Evolutionary conservation across 2,888 invertebrate species (phyloP).

Genomic region (Chaitophorus viminalis): DNA sequence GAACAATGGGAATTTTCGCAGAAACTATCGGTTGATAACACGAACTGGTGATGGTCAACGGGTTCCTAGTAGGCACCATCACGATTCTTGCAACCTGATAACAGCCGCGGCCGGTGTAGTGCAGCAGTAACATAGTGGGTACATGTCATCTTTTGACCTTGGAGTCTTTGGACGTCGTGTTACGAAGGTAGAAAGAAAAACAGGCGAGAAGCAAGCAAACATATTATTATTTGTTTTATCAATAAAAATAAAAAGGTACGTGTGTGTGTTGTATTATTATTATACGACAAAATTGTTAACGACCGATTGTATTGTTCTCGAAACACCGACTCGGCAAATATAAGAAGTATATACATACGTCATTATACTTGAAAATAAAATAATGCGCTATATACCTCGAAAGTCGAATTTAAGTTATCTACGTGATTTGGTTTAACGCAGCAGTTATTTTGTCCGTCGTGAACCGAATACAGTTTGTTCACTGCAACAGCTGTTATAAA

Average conservation of each 20-base stretch:
- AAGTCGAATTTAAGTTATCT: background rate
- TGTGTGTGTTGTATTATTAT: background rate
- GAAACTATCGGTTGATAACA: background rate
- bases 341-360: background rate
- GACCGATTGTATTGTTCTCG: conserved; percentile 35
- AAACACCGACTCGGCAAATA: conserved; percentile 20
- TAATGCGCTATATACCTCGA: background rate
- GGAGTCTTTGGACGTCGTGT: conserved; percentile 20
- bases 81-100: conserved; percentile 15
- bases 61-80: background rate
- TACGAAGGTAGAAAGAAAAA: background rate
- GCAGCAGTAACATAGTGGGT: background rate
- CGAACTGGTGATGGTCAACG: background rate
- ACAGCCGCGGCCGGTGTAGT: background rate
- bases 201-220: background rate
- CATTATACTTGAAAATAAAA: background rate
- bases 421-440: background rate
- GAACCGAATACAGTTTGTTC: background rate
- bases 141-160: conserved; percentile 31
- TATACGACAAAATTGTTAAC: conserved; percentile 39
- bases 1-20: conserved; percentile 1
- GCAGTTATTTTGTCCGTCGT: background rate
- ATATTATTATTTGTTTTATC: background rate
- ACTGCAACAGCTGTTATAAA: background rate
- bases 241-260: conserved; percentile 21